These are phyloP conservation scores for Lasioglossum albipes DNA, from an alignment of 1,140 invertebrate genomes.

Conservation along the genomic window DNA sequence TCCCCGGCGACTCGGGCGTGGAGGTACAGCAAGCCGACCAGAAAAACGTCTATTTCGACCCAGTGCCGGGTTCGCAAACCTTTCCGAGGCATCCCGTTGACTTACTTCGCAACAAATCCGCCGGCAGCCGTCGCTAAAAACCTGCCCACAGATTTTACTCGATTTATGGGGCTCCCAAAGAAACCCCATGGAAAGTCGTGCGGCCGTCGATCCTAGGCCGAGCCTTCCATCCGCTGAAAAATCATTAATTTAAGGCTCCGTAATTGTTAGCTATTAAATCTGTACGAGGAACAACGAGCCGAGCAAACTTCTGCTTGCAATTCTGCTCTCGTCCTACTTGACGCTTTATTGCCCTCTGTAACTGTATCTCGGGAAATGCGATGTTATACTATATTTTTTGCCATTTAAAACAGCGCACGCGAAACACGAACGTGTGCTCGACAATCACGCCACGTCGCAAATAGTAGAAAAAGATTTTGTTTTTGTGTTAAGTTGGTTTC, in stretches of 20 bases:
- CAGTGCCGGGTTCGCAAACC: neutral
- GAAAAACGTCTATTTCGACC: slow-evolving; percentile 2
- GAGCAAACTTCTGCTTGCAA: neutral
- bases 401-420: no score
- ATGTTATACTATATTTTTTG: no score
- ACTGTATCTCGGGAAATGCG: neutral
- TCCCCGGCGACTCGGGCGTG: no score
- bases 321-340: neutral
- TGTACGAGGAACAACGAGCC: neutral
- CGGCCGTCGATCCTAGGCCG: neutral
- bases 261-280: neutral
- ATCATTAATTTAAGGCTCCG: neutral
- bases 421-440: no score
- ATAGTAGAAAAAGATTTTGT: no score
- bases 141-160: no score
- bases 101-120: neutral
- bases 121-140: neutral
- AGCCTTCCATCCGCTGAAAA: neutral
- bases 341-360: neutral
- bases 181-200: neutral
- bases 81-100: neutral
- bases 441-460: no score
- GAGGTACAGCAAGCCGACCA: no score
- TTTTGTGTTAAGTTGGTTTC: no score
- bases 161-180: neutral